Conservation (phyloP, 2,113 vertebrate species). For the Psettodes erumei region DNA sequence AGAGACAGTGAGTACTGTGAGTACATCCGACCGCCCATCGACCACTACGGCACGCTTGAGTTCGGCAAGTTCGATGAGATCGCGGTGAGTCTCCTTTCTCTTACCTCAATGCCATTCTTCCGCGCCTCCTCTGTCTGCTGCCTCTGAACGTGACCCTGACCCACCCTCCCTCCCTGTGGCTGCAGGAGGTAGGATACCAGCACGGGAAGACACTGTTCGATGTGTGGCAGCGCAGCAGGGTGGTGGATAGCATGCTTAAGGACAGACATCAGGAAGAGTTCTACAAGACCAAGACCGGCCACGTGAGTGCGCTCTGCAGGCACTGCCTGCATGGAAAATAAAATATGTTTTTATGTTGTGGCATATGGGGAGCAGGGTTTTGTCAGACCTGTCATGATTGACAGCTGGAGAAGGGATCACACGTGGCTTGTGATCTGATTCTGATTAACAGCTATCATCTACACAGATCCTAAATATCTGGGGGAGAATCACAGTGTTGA, state of each 20-base stretch:
- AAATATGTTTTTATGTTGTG: no score
- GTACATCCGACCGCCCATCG: slow-evolving; percentile 92
- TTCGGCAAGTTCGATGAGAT: slow-evolving; percentile 95
- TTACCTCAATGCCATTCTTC: neutral
- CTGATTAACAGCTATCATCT: no score
- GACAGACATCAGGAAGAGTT: slow-evolving; percentile 89
- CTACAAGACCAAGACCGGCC: slow-evolving; percentile 85
- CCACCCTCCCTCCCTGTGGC: neutral
- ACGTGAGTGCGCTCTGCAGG: slow-evolving; percentile 79
- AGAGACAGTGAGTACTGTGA: slow-evolving; percentile 93
- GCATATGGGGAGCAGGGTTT: no score
- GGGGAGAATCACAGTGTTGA: no score
- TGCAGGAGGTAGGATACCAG: slow-evolving; percentile 93
- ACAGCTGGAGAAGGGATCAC: no score
- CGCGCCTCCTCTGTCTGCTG: neutral
- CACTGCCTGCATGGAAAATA: neutral
- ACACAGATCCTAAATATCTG: no score
- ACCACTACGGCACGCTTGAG: slow-evolving; percentile 91
- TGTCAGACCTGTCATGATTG: no score
- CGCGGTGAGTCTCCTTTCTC: slow-evolving; percentile 83
- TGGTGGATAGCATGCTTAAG: slow-evolving; percentile 91
- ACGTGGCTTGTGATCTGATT: no score
- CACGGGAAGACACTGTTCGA: slow-evolving; percentile 92
- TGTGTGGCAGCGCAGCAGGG: slow-evolving; percentile 89
- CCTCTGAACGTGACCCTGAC: neutral